Conservation (phyloP, 2,113 vertebrate genomes). For the Pangasianodon hypophthalmus region DNA sequence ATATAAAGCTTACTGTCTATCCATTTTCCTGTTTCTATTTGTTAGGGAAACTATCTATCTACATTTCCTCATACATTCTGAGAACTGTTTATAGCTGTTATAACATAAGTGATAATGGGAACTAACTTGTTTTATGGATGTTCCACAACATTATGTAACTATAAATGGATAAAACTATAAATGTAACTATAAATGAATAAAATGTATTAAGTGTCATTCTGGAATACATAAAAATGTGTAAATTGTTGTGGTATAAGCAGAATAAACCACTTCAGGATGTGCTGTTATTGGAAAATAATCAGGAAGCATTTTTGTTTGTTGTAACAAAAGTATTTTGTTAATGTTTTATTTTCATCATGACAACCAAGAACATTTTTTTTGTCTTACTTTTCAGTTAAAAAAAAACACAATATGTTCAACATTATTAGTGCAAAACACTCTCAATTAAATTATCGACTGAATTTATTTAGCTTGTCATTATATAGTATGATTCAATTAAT, state of each 20-base stretch:
- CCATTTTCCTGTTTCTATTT: background rate
- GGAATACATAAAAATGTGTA: background rate
- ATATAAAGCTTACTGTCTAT: background rate
- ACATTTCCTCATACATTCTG: background rate
- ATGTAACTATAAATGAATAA: background rate
- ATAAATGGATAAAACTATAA: background rate
- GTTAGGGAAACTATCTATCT: background rate
- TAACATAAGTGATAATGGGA: background rate
- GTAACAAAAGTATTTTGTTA: no score
- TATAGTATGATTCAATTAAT: conserved; percentile 21
- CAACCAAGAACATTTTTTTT: no score
- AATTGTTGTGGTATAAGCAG: background rate
- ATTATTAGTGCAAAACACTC: background rate
- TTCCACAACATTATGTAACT: background rate
- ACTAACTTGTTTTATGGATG: background rate
- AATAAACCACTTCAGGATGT: background rate
- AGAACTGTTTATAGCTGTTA: background rate
- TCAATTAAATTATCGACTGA: background rate
- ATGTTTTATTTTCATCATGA: no score
- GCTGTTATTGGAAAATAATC: no score
- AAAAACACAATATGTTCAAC: background rate
- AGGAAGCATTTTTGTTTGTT: no score
- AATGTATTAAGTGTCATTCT: background rate
- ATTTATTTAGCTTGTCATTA: conserved; percentile 12
- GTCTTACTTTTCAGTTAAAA: background rate